These are phyloP conservation scores for Anarrhichthys ocellatus DNA, from an alignment of 2,113 vertebrate genomes.

Conservation along the genomic window DNA sequence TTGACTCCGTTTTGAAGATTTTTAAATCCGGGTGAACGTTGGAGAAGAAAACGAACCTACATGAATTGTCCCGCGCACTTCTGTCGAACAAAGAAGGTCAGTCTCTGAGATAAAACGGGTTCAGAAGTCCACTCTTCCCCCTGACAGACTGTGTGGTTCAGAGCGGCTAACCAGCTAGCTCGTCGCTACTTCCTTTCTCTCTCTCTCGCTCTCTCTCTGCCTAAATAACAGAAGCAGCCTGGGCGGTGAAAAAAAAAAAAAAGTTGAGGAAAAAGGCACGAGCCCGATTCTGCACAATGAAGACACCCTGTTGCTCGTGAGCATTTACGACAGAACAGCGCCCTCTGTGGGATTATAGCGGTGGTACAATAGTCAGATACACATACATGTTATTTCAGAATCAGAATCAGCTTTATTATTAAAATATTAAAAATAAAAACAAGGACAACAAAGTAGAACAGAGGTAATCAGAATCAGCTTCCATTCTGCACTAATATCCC, in stretches of 20 bases:
- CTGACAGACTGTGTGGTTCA: slow-evolving; percentile 16
- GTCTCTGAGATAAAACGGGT: neutral
- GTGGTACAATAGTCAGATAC: neutral
- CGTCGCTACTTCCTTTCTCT: slow-evolving; percentile 78
- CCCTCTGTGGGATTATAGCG: slow-evolving; percentile 22
- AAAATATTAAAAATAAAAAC: too few species aligned
- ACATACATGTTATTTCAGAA: too few species aligned
- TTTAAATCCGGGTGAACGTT: slow-evolving; percentile 17
- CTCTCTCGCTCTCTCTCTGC: slow-evolving; percentile 51
- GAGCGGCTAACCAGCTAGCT: slow-evolving; percentile 76
- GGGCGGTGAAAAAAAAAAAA: slow-evolving; percentile 52
- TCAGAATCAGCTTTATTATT: too few species aligned
- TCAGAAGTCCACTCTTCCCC: slow-evolving; percentile 7
- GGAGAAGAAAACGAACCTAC: slow-evolving; percentile 4
- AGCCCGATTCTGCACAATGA: slow-evolving; percentile 62
- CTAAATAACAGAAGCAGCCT: slow-evolving; percentile 65
- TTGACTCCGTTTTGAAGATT: slow-evolving; percentile 29
- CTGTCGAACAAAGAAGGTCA: slow-evolving; percentile 4
- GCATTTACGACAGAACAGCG: slow-evolving; percentile 27
- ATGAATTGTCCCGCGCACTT: slow-evolving; percentile 4
- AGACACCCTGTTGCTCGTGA: slow-evolving; percentile 63
- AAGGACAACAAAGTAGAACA: too few species aligned
- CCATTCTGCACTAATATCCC: too few species aligned
- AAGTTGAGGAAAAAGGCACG: slow-evolving; percentile 71
- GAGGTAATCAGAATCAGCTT: too few species aligned